Percentiles rank a stretch among this genome's conserved stretches.
These are phyloP conservation scores for Drosophila serrata DNA, from an alignment of 1,140 invertebrate genomes.

Conservation along the genomic window DNA sequence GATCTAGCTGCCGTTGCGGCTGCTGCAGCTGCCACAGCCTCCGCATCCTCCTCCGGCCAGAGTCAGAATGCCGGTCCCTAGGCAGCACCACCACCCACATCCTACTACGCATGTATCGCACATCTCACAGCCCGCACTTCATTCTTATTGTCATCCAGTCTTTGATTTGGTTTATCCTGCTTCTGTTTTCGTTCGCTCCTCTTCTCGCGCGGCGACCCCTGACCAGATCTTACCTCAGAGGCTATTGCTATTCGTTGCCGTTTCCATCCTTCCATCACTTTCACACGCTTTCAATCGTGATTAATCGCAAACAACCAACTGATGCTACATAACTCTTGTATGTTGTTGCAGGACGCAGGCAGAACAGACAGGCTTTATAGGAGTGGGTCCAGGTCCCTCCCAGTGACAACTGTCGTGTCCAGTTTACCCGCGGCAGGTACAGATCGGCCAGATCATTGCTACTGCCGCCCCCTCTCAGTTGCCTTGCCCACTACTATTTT, in stretches of 20 bases:
- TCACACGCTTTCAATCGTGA: conserved; percentile 6
- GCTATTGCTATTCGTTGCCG: conserved; percentile 18
- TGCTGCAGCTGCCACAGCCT: conserved; percentile 66
- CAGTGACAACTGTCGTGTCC: conserved; percentile 7
- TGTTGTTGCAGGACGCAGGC: conserved; percentile 69
- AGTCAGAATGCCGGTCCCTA: conserved; percentile 59
- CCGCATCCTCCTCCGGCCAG: conserved; percentile 55
- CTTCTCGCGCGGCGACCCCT: background rate
- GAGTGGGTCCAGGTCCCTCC: conserved; percentile 20
- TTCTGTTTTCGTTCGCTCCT: conserved; percentile 10
- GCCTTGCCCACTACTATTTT: conserved; percentile 4
- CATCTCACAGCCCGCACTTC: conserved; percentile 4
- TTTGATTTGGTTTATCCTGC: conserved; percentile 6
- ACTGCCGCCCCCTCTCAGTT: conserved; percentile 20
- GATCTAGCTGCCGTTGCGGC: conserved; percentile 73
- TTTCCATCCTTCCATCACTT: conserved; percentile 12
- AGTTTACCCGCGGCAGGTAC: background rate
- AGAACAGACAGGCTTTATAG: conserved; percentile 41
- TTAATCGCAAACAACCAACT: conserved; percentile 13
- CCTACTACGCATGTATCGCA: conserved; percentile 9
- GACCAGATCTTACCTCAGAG: conserved; percentile 33
- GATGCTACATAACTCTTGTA: conserved; percentile 51
- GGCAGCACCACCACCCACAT: conserved; percentile 25
- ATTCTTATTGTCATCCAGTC: background rate
- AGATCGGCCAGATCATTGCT: conserved; percentile 19